These are phyloP conservation scores for Pseudanteris insignis DNA, from an alignment of 2,888 invertebrate species.

Conservation along the genomic window DNA sequence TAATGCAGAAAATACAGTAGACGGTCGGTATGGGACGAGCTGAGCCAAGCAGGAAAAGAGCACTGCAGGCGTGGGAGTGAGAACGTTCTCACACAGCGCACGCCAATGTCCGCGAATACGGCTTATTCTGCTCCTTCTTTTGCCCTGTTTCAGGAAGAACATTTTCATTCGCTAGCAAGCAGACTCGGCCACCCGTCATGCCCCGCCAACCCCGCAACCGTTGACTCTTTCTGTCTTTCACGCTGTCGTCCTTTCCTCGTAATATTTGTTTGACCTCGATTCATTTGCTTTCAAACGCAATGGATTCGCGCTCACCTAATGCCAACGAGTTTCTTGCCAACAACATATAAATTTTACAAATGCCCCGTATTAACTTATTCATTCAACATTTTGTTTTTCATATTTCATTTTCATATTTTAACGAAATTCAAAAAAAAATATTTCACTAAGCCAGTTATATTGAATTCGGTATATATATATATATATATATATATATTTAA, in stretches of 20 bases:
- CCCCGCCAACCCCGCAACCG: not conserved
- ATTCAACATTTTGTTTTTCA: too few relatives aligned
- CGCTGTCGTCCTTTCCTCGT: constrained; percentile 15
- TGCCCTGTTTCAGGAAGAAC: constrained; percentile 47
- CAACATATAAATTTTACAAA: constrained; percentile 12
- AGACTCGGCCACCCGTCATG: not conserved
- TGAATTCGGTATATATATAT: too few relatives aligned
- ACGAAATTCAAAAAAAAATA: too few relatives aligned
- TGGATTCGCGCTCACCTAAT: constrained; percentile 15
- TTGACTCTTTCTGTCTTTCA: constrained; percentile 7
- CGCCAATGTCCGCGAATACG: constrained; percentile 48
- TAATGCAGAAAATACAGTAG: too few relatives aligned
- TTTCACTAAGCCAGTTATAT: too few relatives aligned
- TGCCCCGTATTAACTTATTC: too few relatives aligned
- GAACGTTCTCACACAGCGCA: constrained; percentile 65
- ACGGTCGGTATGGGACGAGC: constrained; percentile 18
- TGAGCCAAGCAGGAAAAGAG: constrained; percentile 57
- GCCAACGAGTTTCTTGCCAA: constrained; percentile 6
- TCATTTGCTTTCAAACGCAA: constrained; percentile 32
- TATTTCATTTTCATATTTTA: too few relatives aligned
- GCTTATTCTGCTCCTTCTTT: constrained; percentile 26
- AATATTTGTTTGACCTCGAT: constrained; percentile 36
- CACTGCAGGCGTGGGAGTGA: constrained; percentile 64
- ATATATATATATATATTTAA: too few relatives aligned
- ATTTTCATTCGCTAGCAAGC: constrained; percentile 38